Conservation (phyloP, 2,888 invertebrate genomes). For the Ormyrus rosae region DNA sequence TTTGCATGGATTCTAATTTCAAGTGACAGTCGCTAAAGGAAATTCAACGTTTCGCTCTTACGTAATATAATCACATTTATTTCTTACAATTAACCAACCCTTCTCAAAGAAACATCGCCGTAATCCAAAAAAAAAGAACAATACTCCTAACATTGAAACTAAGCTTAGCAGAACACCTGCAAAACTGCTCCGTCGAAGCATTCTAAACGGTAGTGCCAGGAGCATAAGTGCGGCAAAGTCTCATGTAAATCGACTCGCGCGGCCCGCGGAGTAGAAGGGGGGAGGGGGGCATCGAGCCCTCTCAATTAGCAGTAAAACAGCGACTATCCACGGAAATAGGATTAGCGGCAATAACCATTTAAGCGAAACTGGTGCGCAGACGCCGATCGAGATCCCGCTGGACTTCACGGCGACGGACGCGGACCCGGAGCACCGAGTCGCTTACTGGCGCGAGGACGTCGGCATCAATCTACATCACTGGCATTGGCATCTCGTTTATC, state of each 20-base stretch:
- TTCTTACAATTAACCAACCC: background rate
- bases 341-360: slow-evolving; percentile 44
- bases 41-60: background rate
- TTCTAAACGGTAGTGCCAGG: slow-evolving; percentile 3
- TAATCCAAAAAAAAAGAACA: slow-evolving; percentile 4
- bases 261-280: background rate
- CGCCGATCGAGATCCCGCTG: slow-evolving; percentile 82
- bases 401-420: slow-evolving; percentile 86
- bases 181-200: background rate
- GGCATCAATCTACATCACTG: slow-evolving; percentile 93
- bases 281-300: background rate
- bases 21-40: background rate
- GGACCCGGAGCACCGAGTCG: slow-evolving; percentile 87
- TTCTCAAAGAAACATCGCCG: background rate
- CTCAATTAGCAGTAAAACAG: slow-evolving; percentile 52
- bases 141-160: background rate
- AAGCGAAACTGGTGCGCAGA: slow-evolving; percentile 71
- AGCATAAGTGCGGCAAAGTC: slow-evolving; percentile 8
- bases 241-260: slow-evolving; percentile 26
- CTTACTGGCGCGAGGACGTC: slow-evolving; percentile 91
- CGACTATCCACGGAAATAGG: slow-evolving; percentile 41
- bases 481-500: slow-evolving; percentile 95
- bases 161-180: no score
- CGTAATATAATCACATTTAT: background rate
- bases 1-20: no score